These are phyloP conservation scores for Alaudala cheleensis DNA, from an alignment of 2,113 vertebrate species.

Conservation along the genomic window DNA sequence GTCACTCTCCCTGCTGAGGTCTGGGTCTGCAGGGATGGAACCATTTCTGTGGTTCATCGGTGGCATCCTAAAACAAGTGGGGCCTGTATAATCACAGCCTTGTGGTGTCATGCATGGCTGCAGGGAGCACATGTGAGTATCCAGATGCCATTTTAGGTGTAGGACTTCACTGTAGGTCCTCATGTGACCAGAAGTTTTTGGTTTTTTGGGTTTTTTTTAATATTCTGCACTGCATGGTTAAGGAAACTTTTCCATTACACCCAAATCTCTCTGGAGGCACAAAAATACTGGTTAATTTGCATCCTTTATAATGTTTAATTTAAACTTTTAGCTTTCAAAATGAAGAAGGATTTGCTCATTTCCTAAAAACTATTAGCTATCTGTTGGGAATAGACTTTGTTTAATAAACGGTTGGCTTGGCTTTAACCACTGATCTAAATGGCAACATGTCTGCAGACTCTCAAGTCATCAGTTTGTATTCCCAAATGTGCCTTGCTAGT, in stretches of 20 bases:
- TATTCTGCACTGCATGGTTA: not conserved
- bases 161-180: not conserved
- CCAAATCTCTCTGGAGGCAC: not conserved
- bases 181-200: not conserved
- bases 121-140: fast-evolving
- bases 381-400: not conserved
- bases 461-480: not conserved
- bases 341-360: not conserved
- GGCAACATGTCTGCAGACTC: not conserved
- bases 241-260: not conserved
- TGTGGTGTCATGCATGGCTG: not conserved
- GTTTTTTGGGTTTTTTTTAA: not conserved
- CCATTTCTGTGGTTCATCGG: not conserved
- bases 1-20: not conserved
- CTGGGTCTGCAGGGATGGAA: not conserved
- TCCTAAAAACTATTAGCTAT: not conserved
- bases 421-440: not conserved
- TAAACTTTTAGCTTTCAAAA: not conserved
- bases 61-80: not conserved
- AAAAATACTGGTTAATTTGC: not conserved
- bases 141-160: not conserved
- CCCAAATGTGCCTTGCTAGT: not conserved
- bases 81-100: not conserved
- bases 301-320: not conserved
- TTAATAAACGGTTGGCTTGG: not conserved